Conservation (phyloP, 2,797 vertebrate species). For the Stomatorhinus walkeri region DNA sequence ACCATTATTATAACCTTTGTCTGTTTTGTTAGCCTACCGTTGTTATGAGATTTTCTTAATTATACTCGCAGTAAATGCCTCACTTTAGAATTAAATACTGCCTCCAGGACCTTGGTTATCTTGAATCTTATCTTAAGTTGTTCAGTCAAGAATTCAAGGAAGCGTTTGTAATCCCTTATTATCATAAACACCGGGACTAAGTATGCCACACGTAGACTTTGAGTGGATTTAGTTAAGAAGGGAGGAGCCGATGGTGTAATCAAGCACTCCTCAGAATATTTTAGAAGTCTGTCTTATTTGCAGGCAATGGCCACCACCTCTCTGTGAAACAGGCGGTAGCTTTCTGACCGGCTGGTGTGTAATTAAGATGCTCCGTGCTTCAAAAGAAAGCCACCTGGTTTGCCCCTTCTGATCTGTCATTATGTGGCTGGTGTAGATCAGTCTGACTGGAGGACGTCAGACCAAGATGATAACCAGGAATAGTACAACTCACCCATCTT, state of each 20-base stretch:
- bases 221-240: background rate
- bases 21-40: background rate
- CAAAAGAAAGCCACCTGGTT: slow-evolving; percentile 34
- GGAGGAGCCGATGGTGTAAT: slow-evolving; percentile 7
- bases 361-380: background rate
- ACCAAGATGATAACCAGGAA: background rate
- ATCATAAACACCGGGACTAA: background rate
- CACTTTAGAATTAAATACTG: slow-evolving; percentile 5
- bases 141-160: background rate
- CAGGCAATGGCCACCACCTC: background rate
- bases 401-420: slow-evolving; percentile 37
- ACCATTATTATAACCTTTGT: background rate
- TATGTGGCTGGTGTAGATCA: slow-evolving; percentile 18
- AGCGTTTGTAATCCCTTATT: slow-evolving; percentile 1
- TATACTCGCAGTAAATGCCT: background rate
- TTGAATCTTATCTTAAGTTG: background rate
- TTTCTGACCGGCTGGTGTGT: background rate
- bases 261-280: background rate
- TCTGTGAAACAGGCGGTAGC: background rate
- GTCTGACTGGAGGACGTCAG: slow-evolving; percentile 31
- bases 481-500: background rate
- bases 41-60: slow-evolving; percentile 9
- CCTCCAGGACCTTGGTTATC: background rate
- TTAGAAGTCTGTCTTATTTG: background rate
- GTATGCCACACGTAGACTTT: background rate